Evolutionary conservation across 2,797 vertebrate species (phyloP).

Genomic region (Acrossocheilus wenchowensis): DNA sequence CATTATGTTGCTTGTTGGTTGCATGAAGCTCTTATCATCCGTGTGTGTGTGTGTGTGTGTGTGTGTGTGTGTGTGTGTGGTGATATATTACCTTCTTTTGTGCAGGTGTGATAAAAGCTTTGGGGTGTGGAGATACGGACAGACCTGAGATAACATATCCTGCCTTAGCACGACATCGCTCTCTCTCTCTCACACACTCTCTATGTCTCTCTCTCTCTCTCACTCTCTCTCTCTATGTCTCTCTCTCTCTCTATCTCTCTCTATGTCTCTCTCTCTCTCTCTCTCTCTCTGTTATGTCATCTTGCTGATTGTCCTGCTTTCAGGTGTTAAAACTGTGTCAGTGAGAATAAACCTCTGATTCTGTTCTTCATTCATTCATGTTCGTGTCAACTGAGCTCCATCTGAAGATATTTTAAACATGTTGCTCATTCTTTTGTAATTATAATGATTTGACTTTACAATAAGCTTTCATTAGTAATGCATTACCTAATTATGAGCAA

Average conservation of each 20-base stretch:
- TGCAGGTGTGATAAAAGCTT: slow-evolving; percentile 66
- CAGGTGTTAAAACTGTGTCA: background rate
- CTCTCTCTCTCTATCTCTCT: slow-evolving; percentile 30
- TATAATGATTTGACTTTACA: background rate
- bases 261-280: slow-evolving; percentile 10
- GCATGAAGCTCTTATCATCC: background rate
- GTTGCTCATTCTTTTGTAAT: background rate
- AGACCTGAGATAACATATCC: slow-evolving; percentile 68
- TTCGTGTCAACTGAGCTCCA: background rate
- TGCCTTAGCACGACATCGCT: slow-evolving; percentile 61
- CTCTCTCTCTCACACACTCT: background rate
- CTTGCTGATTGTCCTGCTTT: background rate
- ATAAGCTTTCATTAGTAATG: background rate
- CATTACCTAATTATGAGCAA: background rate
- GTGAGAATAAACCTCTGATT: background rate
- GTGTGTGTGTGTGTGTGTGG: no score
- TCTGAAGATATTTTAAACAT: background rate
- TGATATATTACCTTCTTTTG: slow-evolving; percentile 66
- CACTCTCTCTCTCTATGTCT: slow-evolving; percentile 18
- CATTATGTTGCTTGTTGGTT: background rate
- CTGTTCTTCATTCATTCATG: background rate
- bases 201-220: slow-evolving; percentile 11
- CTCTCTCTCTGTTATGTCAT: slow-evolving; percentile 16
- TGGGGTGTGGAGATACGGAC: slow-evolving; percentile 64
- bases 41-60: background rate